Percentiles rank a stretch among this genome's conserved stretches.
Conservation (phyloP, 2,888 invertebrate genomes). For the Hyles lineata region DNA sequence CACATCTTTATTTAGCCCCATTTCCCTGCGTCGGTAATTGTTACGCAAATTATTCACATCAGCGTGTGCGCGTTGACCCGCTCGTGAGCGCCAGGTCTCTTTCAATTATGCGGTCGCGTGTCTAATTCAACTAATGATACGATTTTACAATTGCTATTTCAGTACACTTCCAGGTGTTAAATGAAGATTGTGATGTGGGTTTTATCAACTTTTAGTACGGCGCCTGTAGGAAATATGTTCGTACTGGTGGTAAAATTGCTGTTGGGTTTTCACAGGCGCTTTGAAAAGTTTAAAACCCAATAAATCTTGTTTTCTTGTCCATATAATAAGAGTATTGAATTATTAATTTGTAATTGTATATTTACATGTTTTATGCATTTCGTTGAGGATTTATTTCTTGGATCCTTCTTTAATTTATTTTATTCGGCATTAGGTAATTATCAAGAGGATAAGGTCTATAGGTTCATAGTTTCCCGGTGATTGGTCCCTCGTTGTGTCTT, state of each 20-base stretch:
- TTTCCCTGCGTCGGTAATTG: constrained; percentile 45
- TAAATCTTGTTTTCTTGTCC: no score
- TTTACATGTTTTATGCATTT: no score
- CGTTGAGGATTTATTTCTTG: no score
- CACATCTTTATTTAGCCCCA: constrained; percentile 18
- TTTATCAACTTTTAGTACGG: constrained; percentile 41
- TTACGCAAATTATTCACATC: constrained; percentile 57
- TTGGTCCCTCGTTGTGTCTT: no score
- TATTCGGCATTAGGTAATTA: no score
- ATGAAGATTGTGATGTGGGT: constrained; percentile 67
- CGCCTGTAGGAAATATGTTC: constrained; percentile 41
- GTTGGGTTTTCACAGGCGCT: constrained; percentile 49
- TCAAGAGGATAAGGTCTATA: no score
- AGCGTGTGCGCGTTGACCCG: constrained; percentile 45
- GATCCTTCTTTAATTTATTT: no score
- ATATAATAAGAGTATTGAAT: no score
- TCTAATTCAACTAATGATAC: constrained; percentile 66
- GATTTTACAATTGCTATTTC: constrained; percentile 63
- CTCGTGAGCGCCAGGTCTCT: constrained; percentile 44
- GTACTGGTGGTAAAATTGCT: constrained; percentile 41
- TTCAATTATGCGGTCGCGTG: constrained; percentile 67
- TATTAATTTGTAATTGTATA: no score
- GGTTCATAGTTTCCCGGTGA: no score
- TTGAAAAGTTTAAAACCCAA: no score
- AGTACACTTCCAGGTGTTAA: constrained; percentile 70